A percentile compares a stretch with the other conserved stretches of the same genome.
phyloP scores from a whole-genome alignment of 2,888 invertebrate genomes.

The Heterodera filipjevi region DNA sequence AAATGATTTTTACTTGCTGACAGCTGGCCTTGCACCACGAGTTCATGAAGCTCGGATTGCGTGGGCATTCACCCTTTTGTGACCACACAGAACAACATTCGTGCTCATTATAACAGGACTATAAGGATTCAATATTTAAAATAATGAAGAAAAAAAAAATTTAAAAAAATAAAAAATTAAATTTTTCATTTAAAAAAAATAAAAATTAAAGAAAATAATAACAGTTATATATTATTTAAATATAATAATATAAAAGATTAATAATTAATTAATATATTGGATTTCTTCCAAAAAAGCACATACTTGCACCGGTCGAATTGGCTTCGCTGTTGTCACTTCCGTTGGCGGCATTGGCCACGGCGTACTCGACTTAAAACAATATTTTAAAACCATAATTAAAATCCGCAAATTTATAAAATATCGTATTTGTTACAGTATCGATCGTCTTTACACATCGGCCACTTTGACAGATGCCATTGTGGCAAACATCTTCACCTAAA shows the following conservation, averaged over 20 bases:
- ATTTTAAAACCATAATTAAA: too few relatives aligned
- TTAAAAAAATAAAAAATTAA: not conserved
- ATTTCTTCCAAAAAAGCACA: not conserved
- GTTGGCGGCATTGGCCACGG: slow-evolving; percentile 31
- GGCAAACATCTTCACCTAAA: slow-evolving; percentile 44
- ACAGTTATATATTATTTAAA: not conserved
- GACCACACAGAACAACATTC: slow-evolving; percentile 48
- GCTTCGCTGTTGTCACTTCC: slow-evolving; percentile 11
- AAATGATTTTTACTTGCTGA: slow-evolving; percentile 34
- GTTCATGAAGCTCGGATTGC: slow-evolving; percentile 34
- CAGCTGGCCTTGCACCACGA: slow-evolving; percentile 53
- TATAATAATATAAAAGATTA: too few relatives aligned
- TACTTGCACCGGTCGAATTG: not conserved
- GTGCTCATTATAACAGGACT: slow-evolving; percentile 52
- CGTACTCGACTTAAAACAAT: not conserved
- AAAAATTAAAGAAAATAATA: not conserved
- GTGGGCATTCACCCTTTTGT: slow-evolving; percentile 38
- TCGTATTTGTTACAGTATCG: not conserved
- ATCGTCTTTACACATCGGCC: slow-evolving; percentile 43
- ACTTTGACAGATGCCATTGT: slow-evolving; percentile 44
- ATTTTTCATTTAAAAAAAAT: not conserved
- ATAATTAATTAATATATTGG: not conserved
- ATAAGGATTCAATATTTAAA: not conserved
- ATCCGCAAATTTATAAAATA: not conserved
- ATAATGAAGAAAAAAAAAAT: not conserved